Percentiles rank a stretch among this genome's conserved stretches.
These are phyloP conservation scores for Eupithecia pulchellata DNA, from an alignment of 2,888 invertebrate species.

Conservation along the genomic window DNA sequence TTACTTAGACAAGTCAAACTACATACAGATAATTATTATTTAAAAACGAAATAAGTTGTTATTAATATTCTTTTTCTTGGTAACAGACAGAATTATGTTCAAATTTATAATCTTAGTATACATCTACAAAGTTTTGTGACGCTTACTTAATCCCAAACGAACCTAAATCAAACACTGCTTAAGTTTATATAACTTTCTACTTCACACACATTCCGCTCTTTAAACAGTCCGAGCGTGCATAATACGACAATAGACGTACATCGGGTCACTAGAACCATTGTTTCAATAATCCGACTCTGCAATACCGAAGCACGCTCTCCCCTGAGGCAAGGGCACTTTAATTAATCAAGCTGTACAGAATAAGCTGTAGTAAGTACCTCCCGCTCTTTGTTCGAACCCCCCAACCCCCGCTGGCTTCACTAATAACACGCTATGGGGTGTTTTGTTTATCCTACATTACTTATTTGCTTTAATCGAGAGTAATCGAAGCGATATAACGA, in stretches of 20 bases:
- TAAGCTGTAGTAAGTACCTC: constrained; percentile 17
- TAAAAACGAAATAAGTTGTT: no score
- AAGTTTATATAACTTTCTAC: constrained; percentile 13
- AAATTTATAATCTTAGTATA: background rate
- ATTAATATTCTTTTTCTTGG: no score
- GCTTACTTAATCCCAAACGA: constrained; percentile 4
- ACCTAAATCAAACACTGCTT: background rate
- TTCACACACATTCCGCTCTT: constrained; percentile 6
- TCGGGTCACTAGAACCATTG: constrained; percentile 53
- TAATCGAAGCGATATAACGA: constrained; percentile 67
- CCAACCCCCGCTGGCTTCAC: constrained; percentile 65
- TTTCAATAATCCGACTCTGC: constrained; percentile 69
- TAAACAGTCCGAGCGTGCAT: constrained; percentile 25
- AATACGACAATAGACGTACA: constrained; percentile 36
- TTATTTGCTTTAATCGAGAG: constrained; percentile 74
- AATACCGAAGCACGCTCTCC: constrained; percentile 66
- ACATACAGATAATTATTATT: no score
- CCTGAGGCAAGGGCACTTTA: constrained; percentile 79
- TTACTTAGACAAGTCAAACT: no score
- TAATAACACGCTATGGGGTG: constrained; percentile 73
- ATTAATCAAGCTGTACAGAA: constrained; percentile 72
- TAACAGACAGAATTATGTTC: no score
- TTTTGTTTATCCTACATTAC: constrained; percentile 68
- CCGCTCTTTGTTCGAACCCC: constrained; percentile 66
- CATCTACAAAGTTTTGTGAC: background rate